Evolutionary conservation across 2,113 vertebrate genomes (phyloP).

Genomic region (Dicentrarchus labrax): DNA sequence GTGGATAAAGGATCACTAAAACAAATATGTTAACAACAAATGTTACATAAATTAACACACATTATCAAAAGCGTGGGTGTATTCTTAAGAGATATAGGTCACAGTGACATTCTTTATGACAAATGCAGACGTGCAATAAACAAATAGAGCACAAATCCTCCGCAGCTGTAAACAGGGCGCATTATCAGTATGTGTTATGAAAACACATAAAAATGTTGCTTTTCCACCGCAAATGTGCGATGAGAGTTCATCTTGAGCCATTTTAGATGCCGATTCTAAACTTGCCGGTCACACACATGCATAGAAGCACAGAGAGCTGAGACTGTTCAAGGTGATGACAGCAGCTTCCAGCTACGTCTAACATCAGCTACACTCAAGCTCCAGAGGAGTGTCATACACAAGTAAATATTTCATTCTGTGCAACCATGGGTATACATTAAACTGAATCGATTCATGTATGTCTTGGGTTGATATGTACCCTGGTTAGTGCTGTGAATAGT

Average conservation of each 20-base stretch:
- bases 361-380: constrained; percentile 28
- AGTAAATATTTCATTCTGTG: constrained; percentile 60
- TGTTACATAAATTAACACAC: constrained; percentile 57
- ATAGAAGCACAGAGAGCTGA: neutral
- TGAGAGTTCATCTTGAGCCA: constrained; percentile 37
- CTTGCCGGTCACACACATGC: constrained; percentile 24
- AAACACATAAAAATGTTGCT: neutral
- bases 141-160: constrained; percentile 1
- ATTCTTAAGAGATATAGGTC: constrained; percentile 45
- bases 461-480: constrained; percentile 57
- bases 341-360: constrained; percentile 19
- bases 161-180: constrained; percentile 3
- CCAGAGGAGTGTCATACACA: constrained; percentile 29
- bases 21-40: constrained; percentile 69
- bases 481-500: constrained; percentile 69
- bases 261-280: constrained; percentile 49
- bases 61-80: constrained; percentile 41
- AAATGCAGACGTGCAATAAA: constrained; percentile 30
- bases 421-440: constrained; percentile 49
- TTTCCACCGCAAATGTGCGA: constrained; percentile 9
- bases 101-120: constrained; percentile 1
- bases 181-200: neutral
- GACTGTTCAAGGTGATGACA: constrained; percentile 52
- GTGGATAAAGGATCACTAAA: constrained; percentile 53
- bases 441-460: constrained; percentile 60